phyloP scores from a whole-genome alignment of 1,140 invertebrate species.

The Dufourea novaeangliae region DNA sequence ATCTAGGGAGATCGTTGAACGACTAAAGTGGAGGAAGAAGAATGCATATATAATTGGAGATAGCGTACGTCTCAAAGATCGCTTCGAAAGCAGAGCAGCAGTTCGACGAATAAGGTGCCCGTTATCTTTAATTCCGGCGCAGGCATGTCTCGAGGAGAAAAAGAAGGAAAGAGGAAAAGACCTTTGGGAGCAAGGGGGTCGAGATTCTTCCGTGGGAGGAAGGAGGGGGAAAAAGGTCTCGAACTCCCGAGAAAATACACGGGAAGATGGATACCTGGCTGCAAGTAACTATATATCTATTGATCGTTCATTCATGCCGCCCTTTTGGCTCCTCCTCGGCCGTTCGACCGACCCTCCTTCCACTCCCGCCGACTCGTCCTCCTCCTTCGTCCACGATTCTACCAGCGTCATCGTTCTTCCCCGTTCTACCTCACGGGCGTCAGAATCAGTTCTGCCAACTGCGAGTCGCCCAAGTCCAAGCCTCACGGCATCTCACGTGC shows the following conservation, averaged over 20 bases:
- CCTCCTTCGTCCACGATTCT: constrained; percentile 47
- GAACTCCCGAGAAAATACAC: constrained; percentile 2
- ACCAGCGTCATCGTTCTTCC: constrained; percentile 42
- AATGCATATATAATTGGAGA: no score
- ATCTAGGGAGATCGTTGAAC: no score
- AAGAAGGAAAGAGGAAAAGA: neutral
- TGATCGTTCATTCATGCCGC: constrained; percentile 79
- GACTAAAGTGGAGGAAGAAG: no score
- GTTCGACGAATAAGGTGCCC: no score
- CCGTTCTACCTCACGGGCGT: constrained; percentile 30
- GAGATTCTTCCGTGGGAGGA: constrained; percentile 1
- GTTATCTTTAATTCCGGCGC: no score
- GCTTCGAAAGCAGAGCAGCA: no score
- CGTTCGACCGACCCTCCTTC: constrained; percentile 52
- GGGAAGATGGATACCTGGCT: constrained; percentile 54
- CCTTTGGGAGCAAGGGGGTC: no score
- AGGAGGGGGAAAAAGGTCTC: neutral
- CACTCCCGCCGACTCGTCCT: constrained; percentile 46
- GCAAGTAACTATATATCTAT: constrained; percentile 76
- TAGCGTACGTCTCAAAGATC: no score
- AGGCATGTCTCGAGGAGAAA: constrained; percentile 10
- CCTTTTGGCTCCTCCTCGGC: constrained; percentile 66
- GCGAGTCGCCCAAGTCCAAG: constrained; percentile 26
- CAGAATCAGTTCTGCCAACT: constrained; percentile 69
- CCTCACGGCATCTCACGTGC: constrained; percentile 70